Evolutionary conservation across 2,113 vertebrate genomes (phyloP).

Genomic region (Agelaius tricolor): DNA sequence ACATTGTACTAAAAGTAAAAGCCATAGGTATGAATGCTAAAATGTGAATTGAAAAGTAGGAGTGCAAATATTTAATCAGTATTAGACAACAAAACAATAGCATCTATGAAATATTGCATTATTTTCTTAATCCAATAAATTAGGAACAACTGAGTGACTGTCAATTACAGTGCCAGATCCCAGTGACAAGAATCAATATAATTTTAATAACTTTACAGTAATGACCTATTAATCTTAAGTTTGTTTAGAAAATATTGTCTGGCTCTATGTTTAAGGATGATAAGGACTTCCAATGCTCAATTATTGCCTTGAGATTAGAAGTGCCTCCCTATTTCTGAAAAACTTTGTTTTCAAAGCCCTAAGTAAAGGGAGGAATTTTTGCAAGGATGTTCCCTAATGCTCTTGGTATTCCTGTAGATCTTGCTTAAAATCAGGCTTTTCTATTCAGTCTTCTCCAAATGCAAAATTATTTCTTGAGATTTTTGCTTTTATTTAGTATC

Average conservation of each 20-base stretch:
- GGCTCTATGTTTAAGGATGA: neutral
- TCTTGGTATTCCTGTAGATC: neutral
- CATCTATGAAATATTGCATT: slow-evolving; percentile 58
- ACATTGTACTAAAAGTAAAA: neutral
- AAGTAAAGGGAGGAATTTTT: neutral
- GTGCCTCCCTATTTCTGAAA: neutral
- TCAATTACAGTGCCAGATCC: neutral
- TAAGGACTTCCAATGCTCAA: neutral
- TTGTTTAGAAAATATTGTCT: slow-evolving; percentile 4
- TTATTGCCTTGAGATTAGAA: slow-evolving; percentile 13
- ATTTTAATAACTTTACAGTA: neutral
- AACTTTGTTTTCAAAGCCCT: slow-evolving; percentile 11
- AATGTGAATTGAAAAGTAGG: slow-evolving; percentile 72
- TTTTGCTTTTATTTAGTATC: slow-evolving; percentile 8
- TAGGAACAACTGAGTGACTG: neutral
- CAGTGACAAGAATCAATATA: neutral
- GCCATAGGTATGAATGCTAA: slow-evolving; percentile 77
- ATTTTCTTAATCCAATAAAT: slow-evolving; percentile 65
- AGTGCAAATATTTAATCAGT: slow-evolving; percentile 79
- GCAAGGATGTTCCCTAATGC: neutral
- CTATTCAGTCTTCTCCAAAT: neutral
- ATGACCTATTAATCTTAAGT: neutral
- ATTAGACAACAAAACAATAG: slow-evolving; percentile 78
- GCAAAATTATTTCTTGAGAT: neutral
- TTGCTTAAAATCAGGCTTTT: neutral